Percentiles rank a stretch among this genome's conserved stretches.
phyloP scores from a whole-genome alignment of 2,888 invertebrate genomes.

The Cephonodes hylas region DNA sequence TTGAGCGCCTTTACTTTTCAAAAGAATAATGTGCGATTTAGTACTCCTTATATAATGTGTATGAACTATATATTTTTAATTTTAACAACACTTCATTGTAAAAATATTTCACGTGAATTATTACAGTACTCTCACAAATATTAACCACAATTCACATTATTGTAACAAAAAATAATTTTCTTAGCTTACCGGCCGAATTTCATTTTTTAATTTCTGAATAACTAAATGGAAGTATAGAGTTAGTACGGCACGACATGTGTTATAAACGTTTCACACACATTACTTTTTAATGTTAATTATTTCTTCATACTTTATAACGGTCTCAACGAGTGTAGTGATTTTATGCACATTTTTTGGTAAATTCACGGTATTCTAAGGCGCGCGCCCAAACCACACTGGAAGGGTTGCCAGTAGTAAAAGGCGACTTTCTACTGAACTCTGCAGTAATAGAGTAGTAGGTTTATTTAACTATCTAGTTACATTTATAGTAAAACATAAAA shows the following conservation, averaged over 20 bases:
- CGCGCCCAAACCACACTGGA: conserved; percentile 55
- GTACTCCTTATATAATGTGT: conserved; percentile 1
- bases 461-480: no score
- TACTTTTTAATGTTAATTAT: conserved; percentile 31
- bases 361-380: conserved; percentile 46
- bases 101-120: neutral
- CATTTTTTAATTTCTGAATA: conserved; percentile 28
- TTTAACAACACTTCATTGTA: conserved; percentile 13
- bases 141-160: neutral
- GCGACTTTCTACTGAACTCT: neutral
- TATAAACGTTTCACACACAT: conserved; percentile 65
- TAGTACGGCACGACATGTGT: conserved; percentile 51
- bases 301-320: conserved; percentile 51
- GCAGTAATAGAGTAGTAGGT: neutral
- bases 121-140: neutral
- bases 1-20: neutral
- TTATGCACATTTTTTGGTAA: conserved; percentile 50
- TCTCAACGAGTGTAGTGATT: conserved; percentile 45
- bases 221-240: conserved; percentile 32
- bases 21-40: neutral
- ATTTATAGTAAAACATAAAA: no score
- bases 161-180: conserved; percentile 5
- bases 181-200: conserved; percentile 27
- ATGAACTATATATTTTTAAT: neutral
- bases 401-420: conserved; percentile 38